Percentiles rank a stretch among this genome's conserved stretches.
phyloP scores from a whole-genome alignment of 2,113 vertebrate species.

The Loxodonta africana region DNA sequence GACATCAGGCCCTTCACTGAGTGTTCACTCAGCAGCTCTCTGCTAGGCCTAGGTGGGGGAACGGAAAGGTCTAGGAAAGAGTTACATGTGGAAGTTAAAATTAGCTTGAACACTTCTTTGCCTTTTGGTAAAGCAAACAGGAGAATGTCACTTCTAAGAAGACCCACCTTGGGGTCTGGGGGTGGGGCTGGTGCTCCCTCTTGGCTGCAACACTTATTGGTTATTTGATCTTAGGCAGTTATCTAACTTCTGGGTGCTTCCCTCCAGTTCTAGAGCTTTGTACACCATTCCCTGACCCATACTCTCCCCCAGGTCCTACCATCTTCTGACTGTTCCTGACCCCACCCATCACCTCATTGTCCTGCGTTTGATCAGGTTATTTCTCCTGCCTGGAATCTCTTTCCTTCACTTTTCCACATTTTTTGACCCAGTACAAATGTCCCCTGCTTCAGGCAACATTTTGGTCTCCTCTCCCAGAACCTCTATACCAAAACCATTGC shows the following conservation, averaged over 20 bases:
- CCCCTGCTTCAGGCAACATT: fast-evolving
- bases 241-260: background rate
- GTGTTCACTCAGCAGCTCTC: background rate
- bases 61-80: background rate
- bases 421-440: fast-evolving
- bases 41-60: background rate
- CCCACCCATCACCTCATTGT: background rate
- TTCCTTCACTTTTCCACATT: fast-evolving
- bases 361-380: background rate
- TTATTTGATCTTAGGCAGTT: background rate
- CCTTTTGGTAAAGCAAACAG: background rate
- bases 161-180: background rate
- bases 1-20: background rate
- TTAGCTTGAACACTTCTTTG: background rate
- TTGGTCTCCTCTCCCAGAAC: no score
- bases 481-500: no score
- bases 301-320: background rate
- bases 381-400: background rate
- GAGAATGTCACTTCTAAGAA: background rate
- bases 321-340: background rate
- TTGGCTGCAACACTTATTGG: no score
- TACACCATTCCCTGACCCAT: no score
- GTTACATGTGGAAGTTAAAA: no score
- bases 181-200: background rate
- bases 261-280: background rate